Evolutionary conservation across 2,113 vertebrate genomes (phyloP).

Genomic region (Orientallactaga bullata): DNA sequence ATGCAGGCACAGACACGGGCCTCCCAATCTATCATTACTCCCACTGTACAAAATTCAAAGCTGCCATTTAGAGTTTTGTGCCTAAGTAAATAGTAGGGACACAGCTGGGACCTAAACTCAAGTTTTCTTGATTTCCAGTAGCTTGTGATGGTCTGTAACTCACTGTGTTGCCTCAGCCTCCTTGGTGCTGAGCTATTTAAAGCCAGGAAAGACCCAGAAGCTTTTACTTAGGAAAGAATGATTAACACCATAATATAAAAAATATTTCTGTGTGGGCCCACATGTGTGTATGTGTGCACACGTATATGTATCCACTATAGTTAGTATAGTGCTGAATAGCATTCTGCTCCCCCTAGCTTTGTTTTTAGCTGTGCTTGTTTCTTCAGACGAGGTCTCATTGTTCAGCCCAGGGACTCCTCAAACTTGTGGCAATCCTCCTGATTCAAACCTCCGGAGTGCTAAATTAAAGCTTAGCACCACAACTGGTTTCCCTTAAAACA

Average conservation of each 20-base stretch:
- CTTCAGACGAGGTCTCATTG: background rate
- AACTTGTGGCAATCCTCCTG: background rate
- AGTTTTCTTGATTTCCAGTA: background rate
- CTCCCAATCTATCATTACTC: background rate
- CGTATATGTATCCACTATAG: background rate
- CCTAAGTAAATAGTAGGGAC: background rate
- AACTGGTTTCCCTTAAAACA: too few relatives aligned
- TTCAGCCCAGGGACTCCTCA: background rate
- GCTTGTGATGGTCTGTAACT: too few relatives aligned
- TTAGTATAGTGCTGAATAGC: background rate
- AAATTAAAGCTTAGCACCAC: background rate
- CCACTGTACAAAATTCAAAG: background rate
- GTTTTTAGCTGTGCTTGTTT: background rate
- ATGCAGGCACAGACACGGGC: background rate
- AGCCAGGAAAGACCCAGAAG: background rate
- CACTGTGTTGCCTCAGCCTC: too few relatives aligned
- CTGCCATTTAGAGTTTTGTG: background rate
- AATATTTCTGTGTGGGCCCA: background rate
- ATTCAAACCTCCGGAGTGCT: background rate
- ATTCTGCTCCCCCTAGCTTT: background rate
- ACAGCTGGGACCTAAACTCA: background rate
- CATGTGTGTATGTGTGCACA: background rate
- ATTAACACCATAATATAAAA: background rate
- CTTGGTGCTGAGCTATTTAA: background rate
- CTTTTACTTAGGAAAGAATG: conserved; percentile 17